Percentiles rank a stretch among this genome's conserved stretches.
Conservation (phyloP, 1,140 invertebrate genomes). For the Bombyx mori region ASM3026992v2 NC_085123.1:7984001-7984500, state of each 20-base stretch:
- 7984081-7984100: too few species aligned
- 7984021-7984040: constrained; percentile 60
- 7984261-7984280: constrained; percentile 40
- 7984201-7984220: too few species aligned
- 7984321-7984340: constrained; percentile 39
- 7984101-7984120: too few species aligned
- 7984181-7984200: too few species aligned
- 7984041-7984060: constrained; percentile 55
- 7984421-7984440: constrained; percentile 51
- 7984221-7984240: too few species aligned
- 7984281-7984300: constrained; percentile 36
- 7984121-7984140: too few species aligned
- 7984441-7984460: background rate
- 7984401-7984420: constrained; percentile 59
- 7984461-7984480: background rate
- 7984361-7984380: constrained; percentile 40
- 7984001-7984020: constrained; percentile 49
- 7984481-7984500: background rate
- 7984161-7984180: too few species aligned
- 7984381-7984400: constrained; percentile 38
- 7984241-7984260: background rate
- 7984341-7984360: constrained; percentile 45
- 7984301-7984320: constrained; percentile 53
- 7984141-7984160: too few species aligned
- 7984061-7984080: too few species aligned